Conservation (phyloP, 2,888 invertebrate genomes). For the Caenorhabditis sp. region DNA sequence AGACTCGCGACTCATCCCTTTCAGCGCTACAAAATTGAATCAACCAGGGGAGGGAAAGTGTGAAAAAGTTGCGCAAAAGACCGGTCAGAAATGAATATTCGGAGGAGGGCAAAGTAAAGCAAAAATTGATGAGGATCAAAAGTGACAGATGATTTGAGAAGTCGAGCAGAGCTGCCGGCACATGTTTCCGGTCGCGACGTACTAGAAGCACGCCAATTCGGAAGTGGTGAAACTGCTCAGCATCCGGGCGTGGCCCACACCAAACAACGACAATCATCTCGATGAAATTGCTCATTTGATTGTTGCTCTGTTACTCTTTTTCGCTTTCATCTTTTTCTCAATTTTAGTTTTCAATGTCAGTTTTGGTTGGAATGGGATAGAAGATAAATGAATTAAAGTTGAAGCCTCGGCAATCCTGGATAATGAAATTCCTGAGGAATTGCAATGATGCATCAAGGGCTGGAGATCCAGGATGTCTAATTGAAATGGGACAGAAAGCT, state of each 20-base stretch:
- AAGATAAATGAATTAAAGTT: neutral
- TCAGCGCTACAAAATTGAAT: constrained; percentile 40
- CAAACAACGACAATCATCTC: constrained; percentile 54
- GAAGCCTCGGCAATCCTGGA: neutral
- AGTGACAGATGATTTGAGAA: constrained; percentile 54
- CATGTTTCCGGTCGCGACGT: constrained; percentile 49
- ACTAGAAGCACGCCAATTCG: constrained; percentile 43
- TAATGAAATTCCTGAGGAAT: constrained; percentile 23
- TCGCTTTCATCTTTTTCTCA: constrained; percentile 7
- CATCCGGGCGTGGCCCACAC: constrained; percentile 37
- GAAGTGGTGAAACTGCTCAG: constrained; percentile 51
- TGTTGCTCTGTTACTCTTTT: constrained; percentile 26
- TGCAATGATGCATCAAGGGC: constrained; percentile 37
- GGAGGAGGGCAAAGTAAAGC: neutral
- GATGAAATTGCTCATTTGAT: constrained; percentile 56
- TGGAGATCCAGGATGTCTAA: neutral
- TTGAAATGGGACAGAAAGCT: neutral
- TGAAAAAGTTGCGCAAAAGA: constrained; percentile 12
- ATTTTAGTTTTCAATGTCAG: constrained; percentile 1
- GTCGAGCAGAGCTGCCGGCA: constrained; percentile 21
- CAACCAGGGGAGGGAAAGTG: constrained; percentile 14
- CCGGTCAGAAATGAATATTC: neutral
- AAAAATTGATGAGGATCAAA: constrained; percentile 52
- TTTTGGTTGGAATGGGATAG: neutral
- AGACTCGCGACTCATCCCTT: constrained; percentile 18